A percentile compares a stretch with the other conserved stretches of the same genome.
phyloP scores from a whole-genome alignment of 2,797 vertebrate genomes.

The Fistularia commersonii region DNA sequence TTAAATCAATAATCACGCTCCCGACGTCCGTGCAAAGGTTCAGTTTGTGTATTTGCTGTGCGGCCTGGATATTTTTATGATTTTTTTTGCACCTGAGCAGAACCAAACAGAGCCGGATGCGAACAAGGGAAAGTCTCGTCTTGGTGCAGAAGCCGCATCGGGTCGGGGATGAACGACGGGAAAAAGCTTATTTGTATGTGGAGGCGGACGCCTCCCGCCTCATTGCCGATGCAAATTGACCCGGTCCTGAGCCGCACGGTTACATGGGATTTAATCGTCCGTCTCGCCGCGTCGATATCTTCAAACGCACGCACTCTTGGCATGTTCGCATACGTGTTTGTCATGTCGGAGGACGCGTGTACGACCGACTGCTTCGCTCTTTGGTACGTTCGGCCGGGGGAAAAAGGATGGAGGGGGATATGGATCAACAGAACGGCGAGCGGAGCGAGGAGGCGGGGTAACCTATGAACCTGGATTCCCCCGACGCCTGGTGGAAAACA shows the following conservation, averaged over 20 bases:
- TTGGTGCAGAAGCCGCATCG: constrained; percentile 2
- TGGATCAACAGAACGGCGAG: background rate
- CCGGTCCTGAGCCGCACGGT: constrained; percentile 8
- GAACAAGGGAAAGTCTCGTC: constrained; percentile 7
- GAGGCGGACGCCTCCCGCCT: constrained; percentile 14
- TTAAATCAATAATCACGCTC: too few relatives aligned
- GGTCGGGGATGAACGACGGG: constrained; percentile 24
- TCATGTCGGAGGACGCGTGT: background rate
- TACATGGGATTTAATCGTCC: constrained; percentile 34
- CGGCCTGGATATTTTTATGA: too few relatives aligned
- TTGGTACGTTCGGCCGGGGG: too few relatives aligned
- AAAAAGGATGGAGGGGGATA: too few relatives aligned
- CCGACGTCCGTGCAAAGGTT: too few relatives aligned
- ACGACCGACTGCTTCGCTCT: too few relatives aligned
- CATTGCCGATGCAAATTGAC: constrained; percentile 17
- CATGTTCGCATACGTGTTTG: constrained; percentile 11
- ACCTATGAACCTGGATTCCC: constrained; percentile 1
- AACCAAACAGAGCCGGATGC: constrained; percentile 18
- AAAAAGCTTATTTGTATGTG: constrained; percentile 28
- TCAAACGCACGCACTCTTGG: background rate
- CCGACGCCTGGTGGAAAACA: background rate
- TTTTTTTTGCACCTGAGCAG: constrained; percentile 21
- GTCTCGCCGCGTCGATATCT: constrained; percentile 26
- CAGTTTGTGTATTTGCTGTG: too few relatives aligned
- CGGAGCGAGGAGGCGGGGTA: background rate